Conservation (phyloP, 2,113 vertebrate species). For the Symphodus melops region DNA sequence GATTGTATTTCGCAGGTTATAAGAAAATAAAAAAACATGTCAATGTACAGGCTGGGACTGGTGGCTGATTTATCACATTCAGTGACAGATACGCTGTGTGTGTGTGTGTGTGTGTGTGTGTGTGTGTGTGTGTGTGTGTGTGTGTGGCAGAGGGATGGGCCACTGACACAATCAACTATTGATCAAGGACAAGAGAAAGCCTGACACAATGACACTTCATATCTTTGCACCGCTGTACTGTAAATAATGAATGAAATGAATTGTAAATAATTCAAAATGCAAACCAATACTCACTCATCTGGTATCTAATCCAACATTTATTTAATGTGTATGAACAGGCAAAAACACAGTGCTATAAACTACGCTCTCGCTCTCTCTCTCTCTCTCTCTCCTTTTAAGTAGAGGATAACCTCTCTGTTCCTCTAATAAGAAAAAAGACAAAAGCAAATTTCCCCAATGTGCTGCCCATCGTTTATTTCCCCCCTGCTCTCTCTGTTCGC, state of each 20-base stretch:
- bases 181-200: constrained; percentile 37
- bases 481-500: constrained; percentile 39
- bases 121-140: constrained; percentile 9
- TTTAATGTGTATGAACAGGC: constrained; percentile 28
- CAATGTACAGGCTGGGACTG: constrained; percentile 42
- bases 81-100: constrained; percentile 7
- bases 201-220: neutral
- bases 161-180: constrained; percentile 34
- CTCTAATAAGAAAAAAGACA: constrained; percentile 64
- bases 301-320: neutral
- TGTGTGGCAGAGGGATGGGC: neutral
- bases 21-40: constrained; percentile 44
- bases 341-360: constrained; percentile 5
- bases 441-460: constrained; percentile 63
- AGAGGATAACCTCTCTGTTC: constrained; percentile 47
- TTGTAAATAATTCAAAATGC: constrained; percentile 2
- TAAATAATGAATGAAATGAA: too few relatives aligned
- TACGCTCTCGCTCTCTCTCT: constrained; percentile 14
- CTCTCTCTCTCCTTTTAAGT: constrained; percentile 22
- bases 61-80: constrained; percentile 44
- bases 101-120: constrained; percentile 11
- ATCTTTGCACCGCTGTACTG: neutral
- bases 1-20: constrained; percentile 28
- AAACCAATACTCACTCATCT: neutral
- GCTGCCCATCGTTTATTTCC: constrained; percentile 52